phyloP scores from a whole-genome alignment of 2,797 vertebrate genomes.

The Hydrophis major region DNA sequence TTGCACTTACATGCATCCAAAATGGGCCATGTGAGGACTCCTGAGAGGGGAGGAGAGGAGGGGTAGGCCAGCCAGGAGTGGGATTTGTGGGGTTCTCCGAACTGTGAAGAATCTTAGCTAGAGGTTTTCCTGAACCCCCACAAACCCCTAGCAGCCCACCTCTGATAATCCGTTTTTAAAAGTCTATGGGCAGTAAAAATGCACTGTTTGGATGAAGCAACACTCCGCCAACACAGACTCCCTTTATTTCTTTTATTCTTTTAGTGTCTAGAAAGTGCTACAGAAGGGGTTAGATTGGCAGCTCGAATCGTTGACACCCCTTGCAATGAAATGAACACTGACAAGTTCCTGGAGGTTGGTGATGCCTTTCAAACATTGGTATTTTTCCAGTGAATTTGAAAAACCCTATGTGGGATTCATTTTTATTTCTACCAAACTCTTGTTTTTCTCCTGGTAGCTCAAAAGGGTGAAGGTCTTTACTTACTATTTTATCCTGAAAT shows the following conservation, averaged over 20 bases:
- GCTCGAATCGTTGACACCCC: slow-evolving; percentile 96
- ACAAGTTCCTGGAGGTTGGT: slow-evolving; percentile 87
- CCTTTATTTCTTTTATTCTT: background rate
- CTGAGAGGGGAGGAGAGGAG: too few species aligned
- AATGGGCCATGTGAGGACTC: too few species aligned
- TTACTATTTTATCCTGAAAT: background rate
- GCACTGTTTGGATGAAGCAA: background rate
- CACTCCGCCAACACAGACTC: too few species aligned
- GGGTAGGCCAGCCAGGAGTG: too few species aligned
- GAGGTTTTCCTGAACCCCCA: too few species aligned
- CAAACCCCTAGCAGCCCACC: too few species aligned
- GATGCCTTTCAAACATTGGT: background rate
- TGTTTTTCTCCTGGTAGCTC: background rate
- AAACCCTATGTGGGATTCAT: background rate
- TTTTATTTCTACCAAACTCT: background rate
- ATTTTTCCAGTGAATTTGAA: background rate
- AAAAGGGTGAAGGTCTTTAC: background rate
- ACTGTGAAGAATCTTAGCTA: too few species aligned
- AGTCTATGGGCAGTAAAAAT: background rate
- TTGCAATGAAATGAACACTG: slow-evolving; percentile 96
- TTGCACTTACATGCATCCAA: too few species aligned
- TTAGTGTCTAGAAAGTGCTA: slow-evolving; percentile 86
- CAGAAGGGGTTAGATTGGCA: slow-evolving; percentile 89
- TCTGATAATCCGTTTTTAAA: background rate
- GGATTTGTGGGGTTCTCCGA: too few species aligned